Conservation (phyloP, 1,140 invertebrate species). For the Trichoplusia ni region DNA sequence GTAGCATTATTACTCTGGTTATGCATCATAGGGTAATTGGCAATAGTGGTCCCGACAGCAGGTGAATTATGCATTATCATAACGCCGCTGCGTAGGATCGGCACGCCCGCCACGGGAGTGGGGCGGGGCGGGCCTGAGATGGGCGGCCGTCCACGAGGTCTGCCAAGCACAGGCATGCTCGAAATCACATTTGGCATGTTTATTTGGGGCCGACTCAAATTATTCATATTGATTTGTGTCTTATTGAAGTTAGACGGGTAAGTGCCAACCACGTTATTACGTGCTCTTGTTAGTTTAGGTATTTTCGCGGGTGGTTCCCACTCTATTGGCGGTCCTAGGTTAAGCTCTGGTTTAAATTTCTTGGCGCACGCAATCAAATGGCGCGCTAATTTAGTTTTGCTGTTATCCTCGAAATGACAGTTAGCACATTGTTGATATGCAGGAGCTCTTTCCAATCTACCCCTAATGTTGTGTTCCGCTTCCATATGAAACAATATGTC, state of each 20-base stretch:
- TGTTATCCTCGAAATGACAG: constrained; percentile 97
- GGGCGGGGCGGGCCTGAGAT: constrained; percentile 55
- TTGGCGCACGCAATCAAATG: constrained; percentile 95
- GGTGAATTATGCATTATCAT: constrained; percentile 78
- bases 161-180: constrained; percentile 60
- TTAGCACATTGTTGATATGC: constrained; percentile 96
- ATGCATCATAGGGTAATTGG: constrained; percentile 70
- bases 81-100: constrained; percentile 73
- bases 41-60: constrained; percentile 64
- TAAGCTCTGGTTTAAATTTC: constrained; percentile 94
- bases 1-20: constrained; percentile 68
- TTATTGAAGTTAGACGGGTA: constrained; percentile 67
- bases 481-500: constrained; percentile 97
- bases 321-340: constrained; percentile 91
- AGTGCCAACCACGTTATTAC: constrained; percentile 68
- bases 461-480: constrained; percentile 92
- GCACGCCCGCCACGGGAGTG: constrained; percentile 66
- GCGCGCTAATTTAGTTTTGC: constrained; percentile 94
- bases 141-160: constrained; percentile 71
- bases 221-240: constrained; percentile 63
- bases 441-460: constrained; percentile 91
- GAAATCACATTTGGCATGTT: constrained; percentile 55
- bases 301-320: constrained; percentile 97
- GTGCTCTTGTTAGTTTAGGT: constrained; percentile 84
- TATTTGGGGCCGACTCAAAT: constrained; percentile 61